These are phyloP conservation scores for Melikaiella ostensackeni DNA, from an alignment of 2,888 invertebrate genomes.

Conservation along the genomic window DNA sequence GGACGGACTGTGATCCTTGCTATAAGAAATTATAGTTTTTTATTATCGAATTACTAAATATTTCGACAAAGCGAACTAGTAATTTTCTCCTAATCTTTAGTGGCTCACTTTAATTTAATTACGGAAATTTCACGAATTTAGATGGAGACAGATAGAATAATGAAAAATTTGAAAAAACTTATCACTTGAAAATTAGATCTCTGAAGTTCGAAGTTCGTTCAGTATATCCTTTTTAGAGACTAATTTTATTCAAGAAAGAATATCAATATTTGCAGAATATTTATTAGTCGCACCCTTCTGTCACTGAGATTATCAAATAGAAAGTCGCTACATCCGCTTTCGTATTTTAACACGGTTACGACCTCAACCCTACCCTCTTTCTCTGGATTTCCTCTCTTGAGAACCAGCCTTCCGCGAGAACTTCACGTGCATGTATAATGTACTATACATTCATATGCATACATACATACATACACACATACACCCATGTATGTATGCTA, in stretches of 20 bases:
- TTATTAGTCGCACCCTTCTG: slow-evolving; percentile 23
- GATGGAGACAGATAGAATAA: no score
- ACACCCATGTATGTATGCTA: slow-evolving; percentile 4
- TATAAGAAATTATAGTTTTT: no score
- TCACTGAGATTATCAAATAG: slow-evolving; percentile 52
- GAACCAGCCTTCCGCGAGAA: slow-evolving; percentile 50
- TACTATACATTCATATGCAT: background rate
- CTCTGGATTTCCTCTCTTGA: slow-evolving; percentile 53
- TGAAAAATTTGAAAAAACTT: background rate
- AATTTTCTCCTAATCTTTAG: no score
- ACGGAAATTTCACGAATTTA: no score
- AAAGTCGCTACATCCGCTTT: slow-evolving; percentile 59
- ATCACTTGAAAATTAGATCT: background rate
- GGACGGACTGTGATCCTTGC: no score
- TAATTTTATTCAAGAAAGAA: background rate
- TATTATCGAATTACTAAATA: no score
- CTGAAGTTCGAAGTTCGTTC: background rate
- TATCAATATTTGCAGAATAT: background rate
- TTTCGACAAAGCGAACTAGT: no score
- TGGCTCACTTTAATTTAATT: no score
- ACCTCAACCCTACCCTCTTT: slow-evolving; percentile 54
- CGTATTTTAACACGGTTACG: slow-evolving; percentile 59
- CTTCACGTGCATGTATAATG: slow-evolving; percentile 15
- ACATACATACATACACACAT: background rate
- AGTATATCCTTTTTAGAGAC: background rate